These are phyloP conservation scores for Cromileptes altivelis DNA, from an alignment of 2,113 vertebrate species.

Conservation along the genomic window DNA sequence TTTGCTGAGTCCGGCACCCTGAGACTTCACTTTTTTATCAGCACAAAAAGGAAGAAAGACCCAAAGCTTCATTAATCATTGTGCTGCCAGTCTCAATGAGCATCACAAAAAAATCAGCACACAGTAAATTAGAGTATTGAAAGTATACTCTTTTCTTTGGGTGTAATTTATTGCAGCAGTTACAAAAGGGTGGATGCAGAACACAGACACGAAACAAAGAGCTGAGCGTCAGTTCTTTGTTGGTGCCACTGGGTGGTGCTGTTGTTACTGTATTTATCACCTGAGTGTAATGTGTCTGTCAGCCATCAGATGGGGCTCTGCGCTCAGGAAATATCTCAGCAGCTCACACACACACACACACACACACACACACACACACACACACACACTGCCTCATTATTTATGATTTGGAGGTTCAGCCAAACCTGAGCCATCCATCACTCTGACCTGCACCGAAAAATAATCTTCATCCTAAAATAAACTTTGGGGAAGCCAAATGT, in stretches of 20 bases:
- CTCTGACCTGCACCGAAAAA: background rate
- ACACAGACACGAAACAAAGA: too few relatives aligned
- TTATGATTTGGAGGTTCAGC: background rate
- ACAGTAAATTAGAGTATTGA: too few relatives aligned
- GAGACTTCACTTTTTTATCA: too few relatives aligned
- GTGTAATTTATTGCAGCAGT: too few relatives aligned
- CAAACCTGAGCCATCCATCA: background rate
- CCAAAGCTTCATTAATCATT: too few relatives aligned
- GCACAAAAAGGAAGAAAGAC: too few relatives aligned
- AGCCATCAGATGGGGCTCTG: background rate
- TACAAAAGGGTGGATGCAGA: too few relatives aligned
- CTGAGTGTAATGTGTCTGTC: background rate
- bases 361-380: background rate
- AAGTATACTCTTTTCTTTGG: too few relatives aligned
- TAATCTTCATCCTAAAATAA: background rate
- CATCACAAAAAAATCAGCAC: too few relatives aligned
- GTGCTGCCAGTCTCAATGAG: too few relatives aligned
- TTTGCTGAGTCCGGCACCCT: too few relatives aligned
- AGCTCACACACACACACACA: background rate
- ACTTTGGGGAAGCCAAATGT: background rate
- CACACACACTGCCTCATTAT: background rate
- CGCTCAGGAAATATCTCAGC: background rate
- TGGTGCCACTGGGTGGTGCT: constrained; percentile 3
- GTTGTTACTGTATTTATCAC: background rate
- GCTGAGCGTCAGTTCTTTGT: background rate